A percentile compares a stretch with the other conserved stretches of the same genome.
phyloP scores from a whole-genome alignment of 2,797 vertebrate species.

The Atherinosoma microstoma region DNA sequence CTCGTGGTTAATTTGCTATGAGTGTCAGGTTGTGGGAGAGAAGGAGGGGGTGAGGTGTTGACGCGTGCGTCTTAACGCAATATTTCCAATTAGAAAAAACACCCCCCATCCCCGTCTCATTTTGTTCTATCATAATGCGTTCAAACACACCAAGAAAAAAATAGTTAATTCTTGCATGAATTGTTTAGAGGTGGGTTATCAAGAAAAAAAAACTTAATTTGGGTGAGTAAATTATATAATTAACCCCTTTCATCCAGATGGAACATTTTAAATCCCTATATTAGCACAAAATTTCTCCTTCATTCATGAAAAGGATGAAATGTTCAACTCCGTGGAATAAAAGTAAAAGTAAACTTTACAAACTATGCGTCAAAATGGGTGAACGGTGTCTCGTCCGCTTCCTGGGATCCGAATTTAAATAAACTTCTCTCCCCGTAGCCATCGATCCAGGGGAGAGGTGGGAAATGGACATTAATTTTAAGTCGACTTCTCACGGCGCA shows the following conservation, averaged over 20 bases:
- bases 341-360: constrained; percentile 11
- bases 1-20: constrained; percentile 93
- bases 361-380: constrained; percentile 33
- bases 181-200: not conserved
- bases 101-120: not conserved
- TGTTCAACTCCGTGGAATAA: not conserved
- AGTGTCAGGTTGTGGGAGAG: constrained; percentile 84
- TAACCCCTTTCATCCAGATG: not conserved
- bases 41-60: not conserved
- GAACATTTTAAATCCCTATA: not conserved
- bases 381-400: constrained; percentile 1
- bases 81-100: constrained; percentile 36
- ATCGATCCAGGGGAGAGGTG: constrained; percentile 89
- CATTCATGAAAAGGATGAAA: not conserved
- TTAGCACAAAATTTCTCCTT: not conserved
- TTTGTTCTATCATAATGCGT: not conserved
- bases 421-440: constrained; percentile 83
- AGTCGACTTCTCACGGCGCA: constrained; percentile 97
- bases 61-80: constrained; percentile 39
- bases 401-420: constrained; percentile 94
- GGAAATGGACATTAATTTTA: constrained; percentile 99
- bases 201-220: not conserved
- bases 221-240: not conserved
- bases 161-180: no score
- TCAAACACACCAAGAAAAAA: no score